Percentiles rank a stretch among this genome's conserved stretches.
These are phyloP conservation scores for Sarcophilus harrisii DNA, from an alignment of 2,797 vertebrate species.

Conservation along the genomic window DNA sequence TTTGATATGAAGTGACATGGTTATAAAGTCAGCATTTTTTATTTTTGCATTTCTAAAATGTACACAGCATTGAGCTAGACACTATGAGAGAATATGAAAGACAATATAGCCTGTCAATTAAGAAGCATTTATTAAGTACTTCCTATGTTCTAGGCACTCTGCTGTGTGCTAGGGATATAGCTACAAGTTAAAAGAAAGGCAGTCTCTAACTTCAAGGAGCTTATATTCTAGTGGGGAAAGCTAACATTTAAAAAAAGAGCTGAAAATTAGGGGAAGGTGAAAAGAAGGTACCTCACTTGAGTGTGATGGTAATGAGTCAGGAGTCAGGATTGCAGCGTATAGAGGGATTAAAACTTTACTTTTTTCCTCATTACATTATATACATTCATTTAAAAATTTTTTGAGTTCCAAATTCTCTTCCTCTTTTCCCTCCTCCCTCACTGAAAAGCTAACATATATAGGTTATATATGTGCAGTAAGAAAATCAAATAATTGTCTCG, in stretches of 20 bases:
- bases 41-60: neutral
- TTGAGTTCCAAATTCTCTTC: too few species aligned
- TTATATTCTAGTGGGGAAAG: neutral
- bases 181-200: neutral
- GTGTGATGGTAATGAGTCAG: neutral
- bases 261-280: neutral
- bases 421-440: too few species aligned
- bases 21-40: neutral
- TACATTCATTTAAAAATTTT: too few species aligned
- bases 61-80: neutral
- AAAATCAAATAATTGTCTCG: too few species aligned
- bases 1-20: neutral
- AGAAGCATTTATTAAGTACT: neutral
- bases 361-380: too few species aligned
- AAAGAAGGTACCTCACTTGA: neutral
- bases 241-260: neutral
- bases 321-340: neutral
- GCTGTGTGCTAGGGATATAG: neutral
- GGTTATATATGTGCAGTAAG: too few species aligned
- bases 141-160: neutral
- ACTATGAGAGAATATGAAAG: neutral
- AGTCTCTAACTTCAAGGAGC: neutral
- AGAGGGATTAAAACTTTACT: neutral
- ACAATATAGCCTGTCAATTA: neutral
- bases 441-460: too few species aligned